A percentile compares a stretch with the other conserved stretches of the same genome.
These are phyloP conservation scores for Yponomeuta evonymella DNA, from an alignment of 2,888 invertebrate genomes.

Conservation along the genomic window DNA sequence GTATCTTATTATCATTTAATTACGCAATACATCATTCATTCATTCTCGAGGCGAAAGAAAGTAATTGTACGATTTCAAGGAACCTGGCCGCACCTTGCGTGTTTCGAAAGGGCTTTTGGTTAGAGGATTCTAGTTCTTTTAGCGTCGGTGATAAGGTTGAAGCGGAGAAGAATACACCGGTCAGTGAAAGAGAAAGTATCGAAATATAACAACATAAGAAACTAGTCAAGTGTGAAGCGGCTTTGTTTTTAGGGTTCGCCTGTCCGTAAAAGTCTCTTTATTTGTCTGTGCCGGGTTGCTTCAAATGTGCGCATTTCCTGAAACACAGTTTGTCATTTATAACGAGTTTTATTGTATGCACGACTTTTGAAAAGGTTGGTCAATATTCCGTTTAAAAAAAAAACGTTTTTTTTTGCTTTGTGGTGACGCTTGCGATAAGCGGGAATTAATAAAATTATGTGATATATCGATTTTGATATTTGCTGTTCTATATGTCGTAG, in stretches of 20 bases:
- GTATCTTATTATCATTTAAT: too few relatives aligned
- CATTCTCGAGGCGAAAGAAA: not conserved
- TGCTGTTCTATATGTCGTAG: too few relatives aligned
- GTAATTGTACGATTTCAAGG: not conserved
- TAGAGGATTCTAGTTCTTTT: not conserved
- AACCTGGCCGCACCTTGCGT: not conserved
- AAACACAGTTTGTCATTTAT: too few relatives aligned
- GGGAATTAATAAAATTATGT: too few relatives aligned
- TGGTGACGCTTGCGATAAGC: too few relatives aligned
- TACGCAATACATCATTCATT: too few relatives aligned
- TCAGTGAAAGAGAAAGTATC: not conserved
- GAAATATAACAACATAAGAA: not conserved
- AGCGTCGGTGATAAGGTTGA: not conserved
- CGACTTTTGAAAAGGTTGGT: too few relatives aligned
- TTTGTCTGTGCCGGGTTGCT: not conserved
- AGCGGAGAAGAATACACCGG: not conserved
- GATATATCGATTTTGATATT: too few relatives aligned
- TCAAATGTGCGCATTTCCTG: too few relatives aligned
- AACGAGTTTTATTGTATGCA: too few relatives aligned
- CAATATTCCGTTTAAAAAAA: too few relatives aligned
- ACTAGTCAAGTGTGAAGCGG: not conserved
- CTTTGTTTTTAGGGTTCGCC: not conserved
- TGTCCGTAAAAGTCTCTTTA: not conserved
- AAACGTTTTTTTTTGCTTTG: too few relatives aligned
- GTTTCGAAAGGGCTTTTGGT: not conserved